Percentiles rank a stretch among this genome's conserved stretches.
These are phyloP conservation scores for Bambusicola thoracicus DNA, from an alignment of 2,113 vertebrate genomes.

Conservation along the genomic window DNA sequence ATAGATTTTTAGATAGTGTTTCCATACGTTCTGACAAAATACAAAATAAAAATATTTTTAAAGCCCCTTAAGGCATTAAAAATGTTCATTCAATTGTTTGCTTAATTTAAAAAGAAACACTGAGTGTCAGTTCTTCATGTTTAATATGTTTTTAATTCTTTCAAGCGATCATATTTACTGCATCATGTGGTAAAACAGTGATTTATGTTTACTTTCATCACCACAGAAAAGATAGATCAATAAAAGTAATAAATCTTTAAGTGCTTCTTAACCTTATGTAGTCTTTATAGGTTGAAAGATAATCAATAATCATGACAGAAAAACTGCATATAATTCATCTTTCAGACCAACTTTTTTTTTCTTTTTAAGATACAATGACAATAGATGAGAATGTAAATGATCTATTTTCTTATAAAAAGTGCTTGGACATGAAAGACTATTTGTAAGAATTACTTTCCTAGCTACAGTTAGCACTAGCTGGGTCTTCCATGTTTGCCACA, in stretches of 20 bases:
- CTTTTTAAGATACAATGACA: slow-evolving; percentile 57
- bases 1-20: background rate
- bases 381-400: slow-evolving; percentile 67
- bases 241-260: slow-evolving; percentile 79
- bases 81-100: background rate
- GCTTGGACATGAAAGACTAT: background rate
- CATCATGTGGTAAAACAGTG: slow-evolving; percentile 61
- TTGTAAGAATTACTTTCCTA: slow-evolving; percentile 17
- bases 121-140: slow-evolving; percentile 4
- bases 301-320: slow-evolving; percentile 78
- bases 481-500: background rate
- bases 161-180: slow-evolving; percentile 31
- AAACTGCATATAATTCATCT: slow-evolving; percentile 72
- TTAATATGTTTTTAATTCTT: slow-evolving; percentile 61
- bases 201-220: slow-evolving; percentile 72
- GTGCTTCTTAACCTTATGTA: slow-evolving; percentile 71
- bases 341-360: slow-evolving; percentile 36
- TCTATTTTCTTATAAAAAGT: slow-evolving; percentile 53
- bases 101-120: background rate
- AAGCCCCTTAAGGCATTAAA: background rate
- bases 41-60: slow-evolving; percentile 10
- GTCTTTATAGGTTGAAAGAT: slow-evolving; percentile 74
- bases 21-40: background rate
- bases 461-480: slow-evolving; percentile 21
- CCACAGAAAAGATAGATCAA: slow-evolving; percentile 69